Evolutionary conservation across 2,113 vertebrate species (phyloP), one percentile per base, ranked within the genome.

Genomic region (Potamarius usumacintae): DNA sequence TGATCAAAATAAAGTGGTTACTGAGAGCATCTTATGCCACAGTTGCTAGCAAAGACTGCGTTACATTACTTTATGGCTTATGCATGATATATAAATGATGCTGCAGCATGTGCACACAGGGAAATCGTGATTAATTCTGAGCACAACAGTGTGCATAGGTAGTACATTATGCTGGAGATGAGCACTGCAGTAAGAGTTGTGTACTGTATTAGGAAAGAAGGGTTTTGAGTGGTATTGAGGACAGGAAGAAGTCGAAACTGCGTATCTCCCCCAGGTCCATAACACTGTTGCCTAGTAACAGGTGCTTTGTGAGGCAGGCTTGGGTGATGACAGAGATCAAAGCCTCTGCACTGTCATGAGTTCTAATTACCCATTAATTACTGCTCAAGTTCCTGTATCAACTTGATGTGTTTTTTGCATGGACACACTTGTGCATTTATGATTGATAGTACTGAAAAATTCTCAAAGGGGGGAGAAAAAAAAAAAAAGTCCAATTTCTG

Each of bases 261-360:
- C 80, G 89, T 90, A 91, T 93, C 91, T 87, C 92, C 91, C 55
- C 91, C 62, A 76, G 90, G 86, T 88, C 77, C 62, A 83, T 92
- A 94, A 94, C 91, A 92, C 90, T 76, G 94, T 96, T 94, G 91
- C 95, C 92, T 94, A 92, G 95, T 92, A 95, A 95, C 95, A 90
- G 86, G 82, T 86, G 90, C 92, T 92, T 91, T 84, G 85, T 92
- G 91, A 92, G 90, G 84, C 93, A 72, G 89, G 58, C 83, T 84
- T 85, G 90, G 92, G 90, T 93, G 92, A 94, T 94, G 93, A 94
- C 94, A 52, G 77, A 94, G 92, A 94, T 94, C 91, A 95, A 84
- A 78, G 86, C 78, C 42, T 81, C 85, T 58, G 72, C 85, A 60
- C 22, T 71, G 25, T 71, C 69, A 63, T 69, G 60, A 83, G 71